Percentiles rank a stretch among this genome's conserved stretches.
These are phyloP conservation scores for Caenorhabditis angaria DNA, from an alignment of 2,888 invertebrate species.

Conservation along the genomic window DNA sequence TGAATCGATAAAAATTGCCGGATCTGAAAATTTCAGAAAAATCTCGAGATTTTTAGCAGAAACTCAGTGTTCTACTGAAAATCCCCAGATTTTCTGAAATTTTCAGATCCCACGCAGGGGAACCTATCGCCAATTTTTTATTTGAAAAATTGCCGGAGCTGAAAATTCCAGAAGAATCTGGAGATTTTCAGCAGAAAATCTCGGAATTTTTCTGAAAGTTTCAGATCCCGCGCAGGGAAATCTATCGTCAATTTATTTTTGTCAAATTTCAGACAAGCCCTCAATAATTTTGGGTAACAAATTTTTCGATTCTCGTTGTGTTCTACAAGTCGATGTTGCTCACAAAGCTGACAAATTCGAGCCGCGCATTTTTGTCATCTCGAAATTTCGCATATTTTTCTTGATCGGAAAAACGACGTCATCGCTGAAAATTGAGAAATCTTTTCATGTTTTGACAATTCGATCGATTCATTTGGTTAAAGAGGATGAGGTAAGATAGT, in stretches of 20 bases:
- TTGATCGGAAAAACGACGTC: slow-evolving; percentile 62
- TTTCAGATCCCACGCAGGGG: no score
- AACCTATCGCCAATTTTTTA: no score
- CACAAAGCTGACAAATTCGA: slow-evolving; percentile 61
- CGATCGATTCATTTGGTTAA: slow-evolving; percentile 52
- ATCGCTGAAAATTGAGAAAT: slow-evolving; percentile 64
- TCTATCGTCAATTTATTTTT: neutral
- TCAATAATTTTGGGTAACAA: slow-evolving; percentile 67
- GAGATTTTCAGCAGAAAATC: neutral
- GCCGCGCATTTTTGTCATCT: slow-evolving; percentile 61
- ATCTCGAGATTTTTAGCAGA: no score
- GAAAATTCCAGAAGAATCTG: neutral
- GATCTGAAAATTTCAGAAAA: no score
- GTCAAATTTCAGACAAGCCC: slow-evolving; percentile 60
- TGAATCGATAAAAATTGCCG: no score
- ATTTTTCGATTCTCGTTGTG: slow-evolving; percentile 68
- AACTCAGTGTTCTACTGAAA: no score
- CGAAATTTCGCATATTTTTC: slow-evolving; percentile 68
- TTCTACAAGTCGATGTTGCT: slow-evolving; percentile 49
- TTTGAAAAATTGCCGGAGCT: no score
- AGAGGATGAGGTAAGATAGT: slow-evolving; percentile 49
- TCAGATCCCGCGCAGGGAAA: neutral
- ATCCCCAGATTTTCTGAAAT: no score
- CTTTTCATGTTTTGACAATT: slow-evolving; percentile 65
- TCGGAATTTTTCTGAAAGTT: neutral